Percentiles rank a stretch among this genome's conserved stretches.
Conservation (phyloP, 1,140 invertebrate species). For the Caerostris darwini region DNA sequence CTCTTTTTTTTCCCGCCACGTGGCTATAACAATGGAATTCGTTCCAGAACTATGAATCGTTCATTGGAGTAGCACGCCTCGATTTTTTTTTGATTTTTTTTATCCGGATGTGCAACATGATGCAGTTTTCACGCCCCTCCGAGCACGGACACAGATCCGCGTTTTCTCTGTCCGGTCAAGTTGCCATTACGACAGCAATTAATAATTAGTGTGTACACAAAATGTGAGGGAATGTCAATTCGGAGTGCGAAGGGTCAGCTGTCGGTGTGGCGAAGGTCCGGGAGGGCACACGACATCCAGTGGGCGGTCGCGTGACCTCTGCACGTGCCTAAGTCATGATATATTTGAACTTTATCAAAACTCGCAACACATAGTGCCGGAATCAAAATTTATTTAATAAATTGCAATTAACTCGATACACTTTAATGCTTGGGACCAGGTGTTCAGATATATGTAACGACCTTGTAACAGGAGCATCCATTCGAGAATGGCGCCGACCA, state of each 20-base stretch:
- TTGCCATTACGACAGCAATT: not conserved
- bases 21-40: not conserved
- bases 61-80: conserved; percentile 2
- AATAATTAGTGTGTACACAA: conserved; percentile 58
- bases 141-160: conserved; percentile 40
- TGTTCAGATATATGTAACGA: too few species aligned
- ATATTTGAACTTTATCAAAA: not conserved
- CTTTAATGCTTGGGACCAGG: too few species aligned
- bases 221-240: not conserved
- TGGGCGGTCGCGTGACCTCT: not conserved
- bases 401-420: too few species aligned
- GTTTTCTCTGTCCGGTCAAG: not conserved
- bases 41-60: not conserved
- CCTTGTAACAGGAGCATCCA: too few species aligned
- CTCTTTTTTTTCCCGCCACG: not conserved
- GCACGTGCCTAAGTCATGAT: not conserved
- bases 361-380: too few species aligned
- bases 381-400: too few species aligned
- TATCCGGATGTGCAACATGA: conserved; percentile 24
- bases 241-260: conserved; percentile 29
- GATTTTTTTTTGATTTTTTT: not conserved
- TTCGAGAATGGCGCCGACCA: too few species aligned
- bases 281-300: conserved; percentile 32
- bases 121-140: conserved; percentile 51
- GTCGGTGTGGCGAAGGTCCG: not conserved